Evolutionary conservation across 2,888 invertebrate genomes (phyloP).

Genomic region (Seladonia tumulorum): DNA sequence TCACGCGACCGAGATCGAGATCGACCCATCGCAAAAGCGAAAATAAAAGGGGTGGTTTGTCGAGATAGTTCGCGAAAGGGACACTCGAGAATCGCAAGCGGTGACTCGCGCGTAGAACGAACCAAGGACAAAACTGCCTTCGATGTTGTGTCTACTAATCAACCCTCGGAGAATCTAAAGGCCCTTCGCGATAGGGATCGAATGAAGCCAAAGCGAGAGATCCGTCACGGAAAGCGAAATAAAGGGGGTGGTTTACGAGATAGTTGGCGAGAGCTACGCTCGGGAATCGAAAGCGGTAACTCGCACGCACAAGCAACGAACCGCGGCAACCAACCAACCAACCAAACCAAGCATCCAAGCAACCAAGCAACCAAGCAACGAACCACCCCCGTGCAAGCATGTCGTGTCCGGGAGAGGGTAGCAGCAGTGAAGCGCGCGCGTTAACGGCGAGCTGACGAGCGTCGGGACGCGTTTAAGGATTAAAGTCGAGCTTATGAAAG

Average conservation of each 20-base stretch:
- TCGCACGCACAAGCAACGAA: neutral
- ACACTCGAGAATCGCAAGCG: neutral
- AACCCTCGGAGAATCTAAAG: neutral
- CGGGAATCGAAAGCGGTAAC: neutral
- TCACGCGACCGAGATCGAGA: no score
- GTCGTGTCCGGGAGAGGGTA: neutral
- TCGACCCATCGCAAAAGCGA: neutral
- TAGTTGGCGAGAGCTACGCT: neutral
- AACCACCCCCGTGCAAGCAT: neutral
- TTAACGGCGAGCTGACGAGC: constrained; percentile 62
- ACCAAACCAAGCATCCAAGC: no score
- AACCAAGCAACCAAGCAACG: neutral
- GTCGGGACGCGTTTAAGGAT: constrained; percentile 69
- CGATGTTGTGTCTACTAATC: neutral
- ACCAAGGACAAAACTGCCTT: neutral
- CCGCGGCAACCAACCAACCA: neutral
- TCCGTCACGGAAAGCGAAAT: neutral
- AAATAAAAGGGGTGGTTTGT: neutral
- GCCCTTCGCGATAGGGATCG: neutral
- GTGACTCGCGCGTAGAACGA: neutral
- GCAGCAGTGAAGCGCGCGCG: constrained; percentile 9
- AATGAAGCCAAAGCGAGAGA: neutral
- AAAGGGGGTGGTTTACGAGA: neutral
- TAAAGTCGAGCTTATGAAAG: constrained; percentile 72
- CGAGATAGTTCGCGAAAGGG: neutral